These are phyloP conservation scores for Tapera naevia DNA, from an alignment of 2,797 vertebrate genomes.

Conservation along the genomic window DNA sequence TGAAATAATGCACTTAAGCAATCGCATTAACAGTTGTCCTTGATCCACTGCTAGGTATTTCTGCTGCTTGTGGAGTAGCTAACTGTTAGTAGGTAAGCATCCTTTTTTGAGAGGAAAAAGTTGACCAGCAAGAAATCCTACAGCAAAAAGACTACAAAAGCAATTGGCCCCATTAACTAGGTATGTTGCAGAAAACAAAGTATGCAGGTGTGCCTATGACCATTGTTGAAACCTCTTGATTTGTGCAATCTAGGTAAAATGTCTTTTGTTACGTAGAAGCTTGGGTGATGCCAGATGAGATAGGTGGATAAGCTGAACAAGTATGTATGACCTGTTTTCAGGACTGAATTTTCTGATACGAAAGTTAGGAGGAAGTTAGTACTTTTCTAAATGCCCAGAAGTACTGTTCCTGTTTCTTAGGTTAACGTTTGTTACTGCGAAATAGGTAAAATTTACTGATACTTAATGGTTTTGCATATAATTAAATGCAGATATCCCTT, in stretches of 20 bases:
- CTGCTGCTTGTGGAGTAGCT: background rate
- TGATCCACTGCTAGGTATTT: background rate
- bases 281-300: background rate
- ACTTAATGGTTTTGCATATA: background rate
- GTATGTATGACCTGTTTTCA: background rate
- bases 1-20: conserved; percentile 34
- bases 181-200: background rate
- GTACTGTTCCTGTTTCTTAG: background rate
- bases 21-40: background rate
- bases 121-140: background rate
- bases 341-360: background rate
- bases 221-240: background rate
- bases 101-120: background rate
- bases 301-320: background rate
- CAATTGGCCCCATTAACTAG: background rate
- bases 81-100: background rate
- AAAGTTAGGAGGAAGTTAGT: background rate
- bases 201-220: background rate
- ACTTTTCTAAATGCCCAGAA: background rate
- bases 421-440: background rate
- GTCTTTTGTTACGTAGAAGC: background rate
- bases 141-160: background rate
- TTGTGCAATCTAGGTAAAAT: background rate
- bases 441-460: background rate
- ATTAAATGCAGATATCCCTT: background rate